Evolutionary conservation across 2,113 vertebrate species (phyloP).

Genomic region (Etheostoma spectabile): DNA sequence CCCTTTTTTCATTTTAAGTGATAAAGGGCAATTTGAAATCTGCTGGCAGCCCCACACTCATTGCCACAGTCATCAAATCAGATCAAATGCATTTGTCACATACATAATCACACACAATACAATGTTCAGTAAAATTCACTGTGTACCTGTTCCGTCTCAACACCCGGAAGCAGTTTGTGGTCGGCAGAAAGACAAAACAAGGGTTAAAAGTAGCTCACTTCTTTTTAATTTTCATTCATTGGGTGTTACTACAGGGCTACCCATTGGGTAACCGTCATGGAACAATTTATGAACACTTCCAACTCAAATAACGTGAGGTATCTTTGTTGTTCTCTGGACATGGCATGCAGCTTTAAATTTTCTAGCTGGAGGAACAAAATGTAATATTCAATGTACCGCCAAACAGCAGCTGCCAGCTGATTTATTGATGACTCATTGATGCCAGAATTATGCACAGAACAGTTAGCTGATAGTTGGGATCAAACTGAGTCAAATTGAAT

Average conservation of each 20-base stretch:
- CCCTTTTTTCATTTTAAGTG: background rate
- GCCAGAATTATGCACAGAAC: constrained; percentile 42
- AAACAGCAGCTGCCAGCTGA: constrained; percentile 32
- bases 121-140: too few species aligned
- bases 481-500: constrained; percentile 31
- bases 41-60: background rate
- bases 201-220: background rate
- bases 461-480: constrained; percentile 37
- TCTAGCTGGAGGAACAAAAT: constrained; percentile 1
- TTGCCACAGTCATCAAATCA: background rate
- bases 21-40: background rate
- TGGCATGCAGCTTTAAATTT: constrained; percentile 1
- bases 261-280: too few species aligned
- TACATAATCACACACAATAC: too few species aligned
- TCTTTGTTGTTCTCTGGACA: too few species aligned
- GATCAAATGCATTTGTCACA: too few species aligned
- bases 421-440: constrained; percentile 47
- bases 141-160: too few species aligned
- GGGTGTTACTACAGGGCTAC: background rate
- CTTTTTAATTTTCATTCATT: background rate
- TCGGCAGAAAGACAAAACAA: too few species aligned
- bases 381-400: constrained; percentile 2
- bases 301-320: too few species aligned
- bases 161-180: too few species aligned
- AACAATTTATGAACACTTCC: too few species aligned